Percentiles rank a stretch among this genome's conserved stretches.
These are phyloP conservation scores for Hippocampus mohnikei DNA, from an alignment of 2,113 vertebrate genomes.

Conservation along the genomic window DNA sequence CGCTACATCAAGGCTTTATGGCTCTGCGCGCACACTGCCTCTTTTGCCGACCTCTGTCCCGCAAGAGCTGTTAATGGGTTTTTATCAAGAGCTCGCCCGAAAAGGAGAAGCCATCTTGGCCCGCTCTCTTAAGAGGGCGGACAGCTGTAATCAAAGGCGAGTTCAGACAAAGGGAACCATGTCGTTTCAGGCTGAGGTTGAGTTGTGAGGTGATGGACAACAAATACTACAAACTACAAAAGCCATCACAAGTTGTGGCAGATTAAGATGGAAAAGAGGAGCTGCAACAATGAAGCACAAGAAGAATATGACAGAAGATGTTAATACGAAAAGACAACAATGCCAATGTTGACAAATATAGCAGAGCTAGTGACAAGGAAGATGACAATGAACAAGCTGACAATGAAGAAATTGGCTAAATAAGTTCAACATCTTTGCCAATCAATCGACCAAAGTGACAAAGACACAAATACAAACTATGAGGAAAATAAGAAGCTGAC, in stretches of 20 bases:
- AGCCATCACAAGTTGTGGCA: not conserved
- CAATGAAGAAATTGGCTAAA: no score
- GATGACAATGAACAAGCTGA: no score
- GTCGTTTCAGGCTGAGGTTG: not conserved
- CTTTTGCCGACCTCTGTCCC: slow-evolving; percentile 53
- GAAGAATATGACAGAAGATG: not conserved
- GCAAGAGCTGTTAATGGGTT: slow-evolving; percentile 58
- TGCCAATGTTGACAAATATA: no score
- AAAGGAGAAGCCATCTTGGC: slow-evolving; percentile 59
- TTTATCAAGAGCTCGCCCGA: slow-evolving; percentile 53
- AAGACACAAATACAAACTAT: no score
- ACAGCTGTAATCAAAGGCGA: slow-evolving; percentile 19
- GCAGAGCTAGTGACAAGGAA: no score
- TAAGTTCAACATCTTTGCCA: no score
- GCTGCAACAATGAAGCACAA: no score
- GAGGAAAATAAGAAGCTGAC: no score
- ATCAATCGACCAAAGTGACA: no score
- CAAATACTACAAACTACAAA: not conserved
- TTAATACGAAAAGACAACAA: no score
- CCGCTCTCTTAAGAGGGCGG: slow-evolving; percentile 23
- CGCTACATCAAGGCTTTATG: slow-evolving; percentile 62
- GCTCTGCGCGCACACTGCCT: slow-evolving; percentile 42
- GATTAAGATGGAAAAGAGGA: not conserved
- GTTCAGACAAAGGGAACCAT: not conserved
- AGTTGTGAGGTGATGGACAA: slow-evolving; percentile 4